phyloP scores from a whole-genome alignment of 2,797 vertebrate species.

The Parotocinclus haroldoi region DNA sequence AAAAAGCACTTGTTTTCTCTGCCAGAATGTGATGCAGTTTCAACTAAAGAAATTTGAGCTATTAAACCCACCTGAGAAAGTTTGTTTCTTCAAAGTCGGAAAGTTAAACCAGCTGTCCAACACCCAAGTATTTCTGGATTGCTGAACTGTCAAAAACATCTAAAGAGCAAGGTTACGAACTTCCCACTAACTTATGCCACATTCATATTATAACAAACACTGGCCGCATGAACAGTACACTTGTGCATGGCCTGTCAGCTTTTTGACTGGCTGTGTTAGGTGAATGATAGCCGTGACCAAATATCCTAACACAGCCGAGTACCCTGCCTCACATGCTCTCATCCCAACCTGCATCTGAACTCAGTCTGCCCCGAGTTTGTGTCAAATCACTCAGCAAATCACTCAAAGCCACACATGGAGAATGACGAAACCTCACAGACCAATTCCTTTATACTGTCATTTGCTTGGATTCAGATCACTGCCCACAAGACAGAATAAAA shows the following conservation, averaged over 20 bases:
- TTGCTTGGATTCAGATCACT: conserved; percentile 72
- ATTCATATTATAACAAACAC: conserved; percentile 30
- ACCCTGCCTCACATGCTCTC: conserved; percentile 53
- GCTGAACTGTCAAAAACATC: conserved; percentile 30
- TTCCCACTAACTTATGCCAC: conserved; percentile 20
- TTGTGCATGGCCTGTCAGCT: conserved; percentile 72
- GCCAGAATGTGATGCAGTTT: no score
- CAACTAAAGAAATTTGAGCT: no score
- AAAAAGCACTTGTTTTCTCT: no score
- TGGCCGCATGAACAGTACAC: conserved; percentile 58
- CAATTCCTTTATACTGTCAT: conserved; percentile 66
- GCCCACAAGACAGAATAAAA: conserved; percentile 57
- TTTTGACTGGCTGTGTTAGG: conserved; percentile 69
- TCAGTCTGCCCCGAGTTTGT: conserved; percentile 64
- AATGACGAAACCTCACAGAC: conserved; percentile 57
- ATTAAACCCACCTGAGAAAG: conserved; percentile 9
- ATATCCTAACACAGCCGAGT: conserved; percentile 61
- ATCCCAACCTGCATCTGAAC: conserved; percentile 31
- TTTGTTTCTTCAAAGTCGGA: conserved; percentile 10
- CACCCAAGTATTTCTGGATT: conserved; percentile 11
- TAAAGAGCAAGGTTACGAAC: conserved; percentile 4
- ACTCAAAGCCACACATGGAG: conserved; percentile 60
- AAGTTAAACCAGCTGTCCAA: conserved; percentile 2
- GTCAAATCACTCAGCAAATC: conserved; percentile 74
- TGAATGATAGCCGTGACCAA: conserved; percentile 65